These are phyloP conservation scores for Neomorphus geoffroyi DNA, from an alignment of 2,797 vertebrate genomes.

Conservation along the genomic window DNA sequence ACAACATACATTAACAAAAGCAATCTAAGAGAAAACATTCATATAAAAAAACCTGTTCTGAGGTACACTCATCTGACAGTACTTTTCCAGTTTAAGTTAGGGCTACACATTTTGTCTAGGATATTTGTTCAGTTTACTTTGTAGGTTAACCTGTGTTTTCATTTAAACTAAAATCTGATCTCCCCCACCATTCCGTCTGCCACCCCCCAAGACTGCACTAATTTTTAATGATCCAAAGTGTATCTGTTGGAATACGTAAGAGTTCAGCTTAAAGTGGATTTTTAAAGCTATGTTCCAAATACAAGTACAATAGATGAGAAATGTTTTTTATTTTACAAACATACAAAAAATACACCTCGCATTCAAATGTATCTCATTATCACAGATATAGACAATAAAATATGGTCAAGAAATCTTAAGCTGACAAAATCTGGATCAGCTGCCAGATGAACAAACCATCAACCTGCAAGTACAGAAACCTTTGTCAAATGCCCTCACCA, in stretches of 20 bases:
- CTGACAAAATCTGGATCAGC: not conserved
- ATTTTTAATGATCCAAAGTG: not conserved
- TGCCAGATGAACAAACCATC: not conserved
- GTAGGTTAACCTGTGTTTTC: not conserved
- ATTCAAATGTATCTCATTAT: not conserved
- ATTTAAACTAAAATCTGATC: not conserved
- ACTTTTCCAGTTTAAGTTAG: not conserved
- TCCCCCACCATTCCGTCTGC: not conserved
- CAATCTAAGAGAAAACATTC: too few species aligned
- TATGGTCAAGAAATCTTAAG: not conserved
- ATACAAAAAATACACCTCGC: not conserved
- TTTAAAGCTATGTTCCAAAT: not conserved
- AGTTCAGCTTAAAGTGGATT: not conserved
- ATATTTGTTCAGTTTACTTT: not conserved
- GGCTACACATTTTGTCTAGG: not conserved
- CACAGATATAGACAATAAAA: not conserved
- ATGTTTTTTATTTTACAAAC: conserved; percentile 36
- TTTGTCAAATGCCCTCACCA: not conserved
- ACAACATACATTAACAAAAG: not conserved
- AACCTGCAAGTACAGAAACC: not conserved
- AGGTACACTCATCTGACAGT: not conserved
- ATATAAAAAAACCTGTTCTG: not conserved
- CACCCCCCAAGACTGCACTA: not conserved
- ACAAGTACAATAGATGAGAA: conserved; percentile 18
- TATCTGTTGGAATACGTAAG: not conserved